phyloP scores from a whole-genome alignment of 2,113 vertebrate genomes.

The Isurus oxyrinchus region DNA sequence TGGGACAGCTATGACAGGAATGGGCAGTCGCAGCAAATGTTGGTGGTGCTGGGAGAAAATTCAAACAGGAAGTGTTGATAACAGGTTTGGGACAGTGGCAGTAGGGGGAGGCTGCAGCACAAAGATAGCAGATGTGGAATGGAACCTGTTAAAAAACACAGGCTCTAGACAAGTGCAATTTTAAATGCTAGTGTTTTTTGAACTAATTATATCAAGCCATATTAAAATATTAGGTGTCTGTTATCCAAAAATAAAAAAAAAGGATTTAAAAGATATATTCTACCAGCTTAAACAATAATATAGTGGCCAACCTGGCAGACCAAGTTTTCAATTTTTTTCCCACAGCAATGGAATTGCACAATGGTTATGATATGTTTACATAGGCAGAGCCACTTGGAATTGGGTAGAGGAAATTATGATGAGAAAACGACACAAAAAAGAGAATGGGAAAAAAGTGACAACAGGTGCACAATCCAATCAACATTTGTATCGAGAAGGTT shows the following conservation, averaged over 20 bases:
- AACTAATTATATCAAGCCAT: not conserved
- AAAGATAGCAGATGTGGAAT: too few relatives aligned
- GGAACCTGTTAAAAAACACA: not conserved
- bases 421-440: not conserved
- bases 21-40: not conserved
- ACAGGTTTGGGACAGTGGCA: too few relatives aligned
- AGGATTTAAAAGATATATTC: not conserved
- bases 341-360: not conserved
- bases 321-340: not conserved
- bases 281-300: not conserved
- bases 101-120: not conserved
- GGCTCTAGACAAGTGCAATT: not conserved
- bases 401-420: not conserved
- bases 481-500: too few relatives aligned
- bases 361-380: not conserved
- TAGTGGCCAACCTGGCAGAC: not conserved
- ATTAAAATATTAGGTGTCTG: not conserved
- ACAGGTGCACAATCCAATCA: not conserved
- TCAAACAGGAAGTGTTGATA: not conserved
- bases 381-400: not conserved
- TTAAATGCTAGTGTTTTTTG: not conserved
- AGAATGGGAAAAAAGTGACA: not conserved
- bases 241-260: not conserved
- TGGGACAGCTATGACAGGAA: not conserved
- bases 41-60: not conserved